Conservation (phyloP, 1,140 invertebrate species). For the Octopus sinensis region DNA sequence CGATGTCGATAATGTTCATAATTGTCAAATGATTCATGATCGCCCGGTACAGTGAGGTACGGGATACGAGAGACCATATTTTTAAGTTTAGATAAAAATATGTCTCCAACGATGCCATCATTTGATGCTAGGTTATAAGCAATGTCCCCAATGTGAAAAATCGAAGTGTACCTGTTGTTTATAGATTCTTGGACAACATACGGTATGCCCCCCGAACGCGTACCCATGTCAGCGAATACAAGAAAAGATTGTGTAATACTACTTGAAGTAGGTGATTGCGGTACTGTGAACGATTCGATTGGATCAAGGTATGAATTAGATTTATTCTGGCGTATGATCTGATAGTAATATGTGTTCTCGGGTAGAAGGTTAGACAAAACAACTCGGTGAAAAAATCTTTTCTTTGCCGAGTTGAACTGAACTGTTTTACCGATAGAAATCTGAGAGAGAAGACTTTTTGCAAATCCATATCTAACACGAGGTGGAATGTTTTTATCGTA, state of each 20-base stretch:
- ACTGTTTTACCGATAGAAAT: constrained; percentile 26
- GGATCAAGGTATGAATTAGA: constrained; percentile 37
- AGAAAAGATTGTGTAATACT: constrained; percentile 61
- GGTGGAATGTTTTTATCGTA: neutral
- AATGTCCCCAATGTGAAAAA: constrained; percentile 76
- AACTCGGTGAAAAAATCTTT: constrained; percentile 40
- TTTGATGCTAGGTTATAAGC: constrained; percentile 54
- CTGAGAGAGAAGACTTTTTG: neutral
- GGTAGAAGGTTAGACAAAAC: constrained; percentile 30
- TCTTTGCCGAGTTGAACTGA: neutral
- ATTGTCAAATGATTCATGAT: constrained; percentile 54
- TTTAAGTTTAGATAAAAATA: constrained; percentile 50
- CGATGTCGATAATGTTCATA: constrained; percentile 47
- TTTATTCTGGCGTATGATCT: constrained; percentile 29
- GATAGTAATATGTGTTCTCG: constrained; percentile 39
- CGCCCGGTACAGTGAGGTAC: constrained; percentile 58
- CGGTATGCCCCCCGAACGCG: constrained; percentile 74
- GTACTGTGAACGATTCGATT: neutral
- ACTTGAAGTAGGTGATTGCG: neutral
- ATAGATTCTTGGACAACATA: constrained; percentile 79
- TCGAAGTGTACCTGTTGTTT: constrained; percentile 73
- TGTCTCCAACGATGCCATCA: constrained; percentile 49
- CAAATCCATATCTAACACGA: neutral
- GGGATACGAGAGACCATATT: constrained; percentile 51
- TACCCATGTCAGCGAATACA: constrained; percentile 87